These are phyloP conservation scores for Morphnarchus princeps DNA, from an alignment of 2,113 vertebrate genomes.

Conservation along the genomic window DNA sequence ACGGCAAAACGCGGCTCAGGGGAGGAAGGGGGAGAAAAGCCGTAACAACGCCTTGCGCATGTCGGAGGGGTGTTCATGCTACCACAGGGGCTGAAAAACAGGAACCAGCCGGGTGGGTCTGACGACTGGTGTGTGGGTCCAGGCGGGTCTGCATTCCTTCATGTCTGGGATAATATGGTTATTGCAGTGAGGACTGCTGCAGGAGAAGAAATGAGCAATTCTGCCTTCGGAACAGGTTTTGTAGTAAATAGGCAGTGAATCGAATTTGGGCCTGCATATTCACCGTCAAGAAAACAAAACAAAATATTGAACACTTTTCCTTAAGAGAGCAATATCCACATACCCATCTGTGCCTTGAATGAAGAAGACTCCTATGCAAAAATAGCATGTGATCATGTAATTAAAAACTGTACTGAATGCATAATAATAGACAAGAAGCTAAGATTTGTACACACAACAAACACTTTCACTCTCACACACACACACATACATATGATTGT, in stretches of 20 bases:
- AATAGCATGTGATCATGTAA: not conserved
- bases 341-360: not conserved
- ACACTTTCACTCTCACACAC: not conserved
- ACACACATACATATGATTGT: not conserved
- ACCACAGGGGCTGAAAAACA: not conserved
- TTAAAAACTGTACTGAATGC: not conserved
- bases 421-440: not conserved
- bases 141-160: not conserved
- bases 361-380: not conserved
- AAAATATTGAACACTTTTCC: not conserved
- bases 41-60: accelerated
- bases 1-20: accelerated
- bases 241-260: not conserved
- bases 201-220: not conserved
- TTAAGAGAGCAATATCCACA: not conserved
- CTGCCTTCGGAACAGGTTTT: not conserved
- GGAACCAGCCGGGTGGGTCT: not conserved
- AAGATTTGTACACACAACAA: not conserved
- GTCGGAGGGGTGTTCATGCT: not conserved
- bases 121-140: accelerated
- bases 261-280: not conserved
- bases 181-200: not conserved
- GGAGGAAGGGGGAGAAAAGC: not conserved
- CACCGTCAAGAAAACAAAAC: not conserved
- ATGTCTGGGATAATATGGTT: not conserved